A percentile compares a stretch with the other conserved stretches of the same genome.
These are phyloP conservation scores for Catharus ustulatus DNA, from an alignment of 2,797 vertebrate genomes.

Conservation along the genomic window DNA sequence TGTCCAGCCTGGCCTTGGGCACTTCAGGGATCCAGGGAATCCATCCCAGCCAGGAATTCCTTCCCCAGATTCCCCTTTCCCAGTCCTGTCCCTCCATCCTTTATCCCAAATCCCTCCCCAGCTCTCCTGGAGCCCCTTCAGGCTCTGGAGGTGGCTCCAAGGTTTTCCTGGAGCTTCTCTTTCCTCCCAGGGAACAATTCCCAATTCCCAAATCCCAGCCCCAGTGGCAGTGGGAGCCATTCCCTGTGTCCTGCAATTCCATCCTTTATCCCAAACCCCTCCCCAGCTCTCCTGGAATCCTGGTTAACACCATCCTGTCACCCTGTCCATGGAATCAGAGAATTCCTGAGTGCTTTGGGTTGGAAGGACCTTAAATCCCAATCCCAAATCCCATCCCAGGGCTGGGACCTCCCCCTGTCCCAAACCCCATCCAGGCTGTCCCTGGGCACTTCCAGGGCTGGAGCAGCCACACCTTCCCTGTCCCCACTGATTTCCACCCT, in stretches of 20 bases:
- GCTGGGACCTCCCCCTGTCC: too few relatives aligned
- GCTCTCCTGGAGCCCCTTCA: background rate
- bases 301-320: background rate
- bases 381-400: background rate
- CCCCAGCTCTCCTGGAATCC: background rate
- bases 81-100: background rate
- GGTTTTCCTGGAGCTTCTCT: background rate
- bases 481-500: rapidly evolving
- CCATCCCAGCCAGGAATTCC: background rate
- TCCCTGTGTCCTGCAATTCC: background rate
- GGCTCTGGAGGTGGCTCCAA: background rate
- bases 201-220: too few relatives aligned
- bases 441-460: too few relatives aligned
- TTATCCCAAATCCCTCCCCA: background rate
- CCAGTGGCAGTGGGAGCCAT: background rate
- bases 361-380: background rate
- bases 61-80: too few relatives aligned
- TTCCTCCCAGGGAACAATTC: background rate
- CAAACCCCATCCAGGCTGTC: too few relatives aligned
- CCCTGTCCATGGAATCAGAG: too few relatives aligned
- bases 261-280: background rate
- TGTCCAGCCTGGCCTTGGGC: background rate
- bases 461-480: background rate
- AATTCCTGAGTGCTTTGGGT: background rate
- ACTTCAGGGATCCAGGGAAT: background rate